Evolutionary conservation across 2,888 invertebrate species (phyloP), one percentile per base, ranked within the genome.

Genomic region (Marronus borbonicus): DNA sequence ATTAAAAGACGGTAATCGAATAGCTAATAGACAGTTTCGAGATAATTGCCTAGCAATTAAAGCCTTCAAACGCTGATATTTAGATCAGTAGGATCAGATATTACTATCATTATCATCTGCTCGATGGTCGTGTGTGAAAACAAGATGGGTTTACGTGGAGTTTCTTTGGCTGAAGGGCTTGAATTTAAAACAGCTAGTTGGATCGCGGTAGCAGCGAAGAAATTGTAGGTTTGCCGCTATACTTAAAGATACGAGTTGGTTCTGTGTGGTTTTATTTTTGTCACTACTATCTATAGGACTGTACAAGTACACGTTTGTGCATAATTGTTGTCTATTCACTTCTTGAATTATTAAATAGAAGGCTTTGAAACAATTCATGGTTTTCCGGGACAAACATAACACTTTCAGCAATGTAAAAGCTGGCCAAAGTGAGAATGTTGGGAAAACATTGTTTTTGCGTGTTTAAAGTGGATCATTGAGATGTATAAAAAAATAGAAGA

Each of bases 21-120:
- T 58, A 58, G 55, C 20, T 58, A 58, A 58, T 58, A 58, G 55
- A 58, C 55, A 58, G 55, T 58, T 58, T 8, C 17, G 55, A 39
- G 44, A 70, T 70, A 70, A 70, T 70, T 55, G 55, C 70, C 36
- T 55, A 55, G 70, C 55, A 70, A 70, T 70, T 70, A 70, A 70
- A 70, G 36, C 36, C 36, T 36, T 55, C 70, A 36, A 70, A 58
- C 39, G 39, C 58, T 55, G 70, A 70, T 70, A 70, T 70, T 70
- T 70, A 70, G 70, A 70, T 70, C 70, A 70, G 17, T 17, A 31
- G 17, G 28, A 17, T 7, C 20, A 50, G n/a, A 28, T 28, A 50
- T 49, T 68, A 44, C 68, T 68, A 68, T 50, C 50, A 68, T 68
- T 68, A 68, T n/a, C 49, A 28, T 14, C 7, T 14, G 28, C 24